Evolutionary conservation across 2,888 invertebrate genomes (phyloP).

Genomic region (Eubasilissa splendida): DNA sequence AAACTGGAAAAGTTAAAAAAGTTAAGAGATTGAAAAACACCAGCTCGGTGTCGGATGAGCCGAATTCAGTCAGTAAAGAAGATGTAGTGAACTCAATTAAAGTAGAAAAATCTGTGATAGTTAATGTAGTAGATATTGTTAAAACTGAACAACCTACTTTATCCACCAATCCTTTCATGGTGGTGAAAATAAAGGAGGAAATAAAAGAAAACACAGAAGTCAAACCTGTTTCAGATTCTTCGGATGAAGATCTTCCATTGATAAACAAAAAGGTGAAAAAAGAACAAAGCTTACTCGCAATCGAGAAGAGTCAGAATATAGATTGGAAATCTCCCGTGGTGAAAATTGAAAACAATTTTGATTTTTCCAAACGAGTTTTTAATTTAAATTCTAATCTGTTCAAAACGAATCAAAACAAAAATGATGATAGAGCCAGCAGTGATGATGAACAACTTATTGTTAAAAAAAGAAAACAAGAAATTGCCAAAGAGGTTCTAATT

Average conservation of each 20-base stretch:
- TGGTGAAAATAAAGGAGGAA: conserved; percentile 59
- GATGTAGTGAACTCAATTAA: conserved; percentile 59
- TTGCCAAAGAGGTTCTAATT: conserved; percentile 61
- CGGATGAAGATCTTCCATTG: conserved; percentile 69
- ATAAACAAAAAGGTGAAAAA: conserved; percentile 69
- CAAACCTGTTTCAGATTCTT: conserved; percentile 62
- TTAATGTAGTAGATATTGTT: conserved; percentile 57
- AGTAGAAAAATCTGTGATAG: conserved; percentile 57
- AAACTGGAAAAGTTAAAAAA: conserved; percentile 74
- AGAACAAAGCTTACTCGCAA: conserved; percentile 61
- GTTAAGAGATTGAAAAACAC: conserved; percentile 69
- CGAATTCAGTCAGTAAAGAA: conserved; percentile 62
- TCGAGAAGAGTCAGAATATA: conserved; percentile 38
- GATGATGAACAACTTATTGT: conserved; percentile 61
- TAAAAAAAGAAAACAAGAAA: conserved; percentile 60
- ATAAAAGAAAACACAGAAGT: conserved; percentile 60
- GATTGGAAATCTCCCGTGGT: conserved; percentile 50
- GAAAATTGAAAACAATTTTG: conserved; percentile 58
- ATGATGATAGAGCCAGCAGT: conserved; percentile 63
- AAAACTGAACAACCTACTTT: conserved; percentile 46
- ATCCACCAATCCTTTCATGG: conserved; percentile 50
- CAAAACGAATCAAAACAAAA: conserved; percentile 56
- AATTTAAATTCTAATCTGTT: conserved; percentile 41
- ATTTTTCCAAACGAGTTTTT: conserved; percentile 9
- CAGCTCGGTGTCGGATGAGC: conserved; percentile 59